Evolutionary conservation across 2,113 vertebrate genomes (phyloP), one percentile per base, ranked within the genome.

Genomic region (Stegastes partitus): DNA sequence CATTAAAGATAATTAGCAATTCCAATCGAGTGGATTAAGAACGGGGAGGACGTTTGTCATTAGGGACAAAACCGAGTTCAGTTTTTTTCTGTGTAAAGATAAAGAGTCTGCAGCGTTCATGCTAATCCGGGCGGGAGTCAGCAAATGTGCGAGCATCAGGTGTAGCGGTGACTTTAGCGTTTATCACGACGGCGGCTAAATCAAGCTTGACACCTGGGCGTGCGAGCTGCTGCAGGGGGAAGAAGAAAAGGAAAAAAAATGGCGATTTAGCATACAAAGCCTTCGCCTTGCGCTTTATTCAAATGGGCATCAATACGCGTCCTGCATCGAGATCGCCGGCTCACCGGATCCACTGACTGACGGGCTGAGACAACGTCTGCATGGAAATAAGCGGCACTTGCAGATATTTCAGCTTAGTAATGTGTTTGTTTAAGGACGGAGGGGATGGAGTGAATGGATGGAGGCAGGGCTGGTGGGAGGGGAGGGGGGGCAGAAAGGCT

Each of bases 401-500:
- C 87, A 84, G 82, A 88, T 90, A 92, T 91, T 91, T 91, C 81
- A 79, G 84, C 84, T 89, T 83, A 84, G 86, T 87, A 89, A 88
- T 91, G 86, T 79, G 75, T 90, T 92, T 91, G 81, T 88, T 92
- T 87, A 89, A 85, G 77, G 45, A 7, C 76, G 57, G 54, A 31
- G 28, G 28, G 67, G 64, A 66, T 44, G 78, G 74, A 81, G 77
- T 79, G 68, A 79, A 81, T 82, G 77, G 81, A 76, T 80, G 63
- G 84, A 75, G 66, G 68, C 66, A 67, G 78, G 59, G 79, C 50
- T 21, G 56, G 58, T n/a, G 64, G 66, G 54, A 39, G 63, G 47
- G 7, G 37, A 34, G 37, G 16, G 15, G 51, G 67, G 9, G 72
- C 54, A 62, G 58, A 57, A 70, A 62, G 68, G 71, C 85, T 87